Evolutionary conservation across 2,113 vertebrate species (phyloP), one percentile per base, ranked within the genome.

Genomic region (Pelobates fuscus): DNA sequence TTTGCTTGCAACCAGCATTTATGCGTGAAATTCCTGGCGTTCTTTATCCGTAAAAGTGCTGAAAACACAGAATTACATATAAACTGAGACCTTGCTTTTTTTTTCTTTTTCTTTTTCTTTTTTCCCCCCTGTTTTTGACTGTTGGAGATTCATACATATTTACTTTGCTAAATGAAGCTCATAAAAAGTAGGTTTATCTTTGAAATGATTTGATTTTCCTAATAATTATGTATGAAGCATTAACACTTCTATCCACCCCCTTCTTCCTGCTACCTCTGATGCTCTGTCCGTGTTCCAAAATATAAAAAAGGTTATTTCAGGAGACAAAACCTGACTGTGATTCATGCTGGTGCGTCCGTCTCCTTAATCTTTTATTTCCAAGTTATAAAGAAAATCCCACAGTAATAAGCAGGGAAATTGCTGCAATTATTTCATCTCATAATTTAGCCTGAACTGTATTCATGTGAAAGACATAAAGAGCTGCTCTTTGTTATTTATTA

Each of bases 151-250:
- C 15, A n/a, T 49, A 67, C 65, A 78, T 76, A 67, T 70, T 59
- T 59, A 68, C 32, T 17, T 23, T 25, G 37, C 37, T 65, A 44
- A 65, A 65, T 65, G 37, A 11, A 21, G 60, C 60, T n/a, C 10
- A 18, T 62, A 25, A 62, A 62, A 32, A n/a, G 60, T 11, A 20
- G 81, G 84, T 79, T 79, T 61, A 29, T 84, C 81, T 84, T 72
- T 76, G 80, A 84, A 79, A 64, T n/a, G 41, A 65, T 65, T 72
- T 64, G 77, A 66, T 65, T 81, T 84, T 84, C 78, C 78, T 71
- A 78, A 80, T 77, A 85, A 70, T 83, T 86, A 69, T 88, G 86
- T 87, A 77, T 70, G 77, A 88, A 85, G 85, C 82, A n/a, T 80
- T 83, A 77, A 76, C 78, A 54, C 87, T 81, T 83, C 80, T 84